These are phyloP conservation scores for Megaleporinus macrocephalus DNA, from an alignment of 2,113 vertebrate genomes.

Conservation along the genomic window DNA sequence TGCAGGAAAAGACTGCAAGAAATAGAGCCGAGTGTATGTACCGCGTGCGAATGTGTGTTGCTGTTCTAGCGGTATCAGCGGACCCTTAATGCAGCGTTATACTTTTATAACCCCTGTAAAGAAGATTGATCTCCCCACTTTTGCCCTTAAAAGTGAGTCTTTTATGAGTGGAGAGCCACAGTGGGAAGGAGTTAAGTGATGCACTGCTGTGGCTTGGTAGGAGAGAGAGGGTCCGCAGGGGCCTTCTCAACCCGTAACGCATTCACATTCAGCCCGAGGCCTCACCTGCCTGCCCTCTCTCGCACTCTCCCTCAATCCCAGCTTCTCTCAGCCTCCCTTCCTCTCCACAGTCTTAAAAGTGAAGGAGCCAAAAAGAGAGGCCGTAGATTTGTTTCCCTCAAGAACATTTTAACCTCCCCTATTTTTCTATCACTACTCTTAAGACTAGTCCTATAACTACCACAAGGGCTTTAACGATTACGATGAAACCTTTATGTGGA, in stretches of 20 bases:
- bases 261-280: slow-evolving; percentile 52
- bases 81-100: slow-evolving; percentile 51
- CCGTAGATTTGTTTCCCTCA: too few species aligned
- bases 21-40: slow-evolving; percentile 3
- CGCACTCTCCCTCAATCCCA: background rate
- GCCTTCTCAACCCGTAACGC: slow-evolving; percentile 47
- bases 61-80: slow-evolving; percentile 14
- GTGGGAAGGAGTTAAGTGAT: slow-evolving; percentile 48
- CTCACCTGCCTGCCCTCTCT: slow-evolving; percentile 38
- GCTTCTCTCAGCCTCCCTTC: background rate
- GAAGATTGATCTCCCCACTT: slow-evolving; percentile 61
- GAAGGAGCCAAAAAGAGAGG: background rate
- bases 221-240: slow-evolving; percentile 49
- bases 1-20: background rate
- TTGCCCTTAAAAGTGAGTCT: slow-evolving; percentile 62
- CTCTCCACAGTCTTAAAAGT: background rate
- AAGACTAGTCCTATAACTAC: too few species aligned
- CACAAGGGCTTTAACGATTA: too few species aligned
- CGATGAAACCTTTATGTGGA: too few species aligned
- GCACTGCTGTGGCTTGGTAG: slow-evolving; percentile 35
- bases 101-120: slow-evolving; percentile 60
- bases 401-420: too few species aligned
- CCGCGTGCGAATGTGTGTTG: slow-evolving; percentile 11
- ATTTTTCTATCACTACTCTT: too few species aligned
- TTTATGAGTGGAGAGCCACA: slow-evolving; percentile 52